Conservation (phyloP, 2,888 invertebrate species). For the Acleris literana region DNA sequence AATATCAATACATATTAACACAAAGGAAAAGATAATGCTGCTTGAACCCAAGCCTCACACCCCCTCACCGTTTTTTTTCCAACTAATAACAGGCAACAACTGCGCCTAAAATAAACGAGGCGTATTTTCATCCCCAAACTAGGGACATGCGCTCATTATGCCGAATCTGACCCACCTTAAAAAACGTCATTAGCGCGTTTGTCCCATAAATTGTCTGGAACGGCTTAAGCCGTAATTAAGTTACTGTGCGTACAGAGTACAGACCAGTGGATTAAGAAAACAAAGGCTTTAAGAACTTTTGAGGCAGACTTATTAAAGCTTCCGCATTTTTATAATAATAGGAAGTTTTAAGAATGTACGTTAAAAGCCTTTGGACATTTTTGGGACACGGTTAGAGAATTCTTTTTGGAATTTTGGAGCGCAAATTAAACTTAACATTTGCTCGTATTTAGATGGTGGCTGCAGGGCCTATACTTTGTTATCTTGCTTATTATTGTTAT, state of each 20-base stretch:
- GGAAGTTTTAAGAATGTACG: background rate
- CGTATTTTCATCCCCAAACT: conserved; percentile 5
- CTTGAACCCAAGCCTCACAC: background rate
- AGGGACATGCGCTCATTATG: conserved; percentile 22
- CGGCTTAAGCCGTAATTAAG: conserved; percentile 27
- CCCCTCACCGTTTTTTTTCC: background rate
- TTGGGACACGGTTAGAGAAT: too few species aligned
- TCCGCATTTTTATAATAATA: conserved; percentile 13
- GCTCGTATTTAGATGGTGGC: too few species aligned
- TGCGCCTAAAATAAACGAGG: background rate
- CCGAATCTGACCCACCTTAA: conserved; percentile 27
- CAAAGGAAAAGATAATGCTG: background rate
- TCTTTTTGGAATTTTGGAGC: too few species aligned
- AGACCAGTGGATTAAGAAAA: conserved; percentile 32
- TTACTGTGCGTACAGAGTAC: conserved; percentile 32
- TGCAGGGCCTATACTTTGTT: too few species aligned
- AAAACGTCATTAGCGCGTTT: conserved; percentile 36
- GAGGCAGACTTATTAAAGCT: background rate
- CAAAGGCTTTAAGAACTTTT: conserved; percentile 3
- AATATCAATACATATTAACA: too few species aligned
- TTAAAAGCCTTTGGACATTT: background rate
- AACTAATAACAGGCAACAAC: background rate
- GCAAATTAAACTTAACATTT: too few species aligned
- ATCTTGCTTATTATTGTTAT: too few species aligned
- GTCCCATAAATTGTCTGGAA: conserved; percentile 34